Percentiles rank a stretch among this genome's conserved stretches.
phyloP scores from a whole-genome alignment of 2,113 vertebrate genomes.

The Pachyramphus minor region DNA sequence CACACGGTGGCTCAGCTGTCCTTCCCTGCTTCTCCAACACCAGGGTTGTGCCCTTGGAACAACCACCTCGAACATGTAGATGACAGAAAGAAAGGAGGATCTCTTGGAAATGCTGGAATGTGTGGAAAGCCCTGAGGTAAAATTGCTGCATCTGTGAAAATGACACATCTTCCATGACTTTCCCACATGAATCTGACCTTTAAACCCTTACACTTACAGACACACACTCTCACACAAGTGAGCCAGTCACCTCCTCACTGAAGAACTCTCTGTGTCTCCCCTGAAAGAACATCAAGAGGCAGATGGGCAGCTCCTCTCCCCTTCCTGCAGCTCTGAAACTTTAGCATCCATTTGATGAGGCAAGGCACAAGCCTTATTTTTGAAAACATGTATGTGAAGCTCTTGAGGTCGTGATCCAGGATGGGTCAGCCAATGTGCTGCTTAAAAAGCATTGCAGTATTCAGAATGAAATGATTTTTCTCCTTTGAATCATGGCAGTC shows the following conservation, averaged over 20 bases:
- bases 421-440: constrained; percentile 5
- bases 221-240: no score
- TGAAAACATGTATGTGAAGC: not conserved
- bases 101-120: not conserved
- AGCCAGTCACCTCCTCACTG: not conserved
- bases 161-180: not conserved
- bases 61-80: not conserved
- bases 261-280: not conserved
- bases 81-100: not conserved
- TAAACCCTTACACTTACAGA: not conserved
- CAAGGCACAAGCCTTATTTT: not conserved
- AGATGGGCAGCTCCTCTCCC: not conserved
- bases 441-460: not conserved
- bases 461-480: constrained; percentile 29
- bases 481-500: not conserved
- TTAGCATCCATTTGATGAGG: not conserved
- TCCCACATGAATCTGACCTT: not conserved
- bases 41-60: not conserved
- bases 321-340: not conserved
- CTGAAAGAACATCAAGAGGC: not conserved
- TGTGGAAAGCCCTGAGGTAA: not conserved
- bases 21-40: not conserved
- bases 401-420: not conserved
- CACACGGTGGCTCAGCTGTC: fast-evolving
- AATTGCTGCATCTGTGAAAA: not conserved